Conservation (phyloP, 2,888 invertebrate species). For the Melitaea athalia region DNA sequence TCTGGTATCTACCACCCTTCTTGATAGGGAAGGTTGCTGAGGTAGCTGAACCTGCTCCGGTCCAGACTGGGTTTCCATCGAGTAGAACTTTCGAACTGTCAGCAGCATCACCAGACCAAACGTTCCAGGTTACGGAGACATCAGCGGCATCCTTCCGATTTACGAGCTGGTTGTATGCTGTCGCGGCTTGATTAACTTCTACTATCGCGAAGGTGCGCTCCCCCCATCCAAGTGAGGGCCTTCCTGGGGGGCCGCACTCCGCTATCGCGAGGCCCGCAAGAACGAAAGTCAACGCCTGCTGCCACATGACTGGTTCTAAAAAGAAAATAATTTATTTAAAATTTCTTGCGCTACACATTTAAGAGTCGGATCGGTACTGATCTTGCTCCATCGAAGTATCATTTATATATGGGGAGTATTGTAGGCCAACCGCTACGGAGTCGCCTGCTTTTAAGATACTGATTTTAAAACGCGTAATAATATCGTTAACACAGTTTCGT, state of each 20-base stretch:
- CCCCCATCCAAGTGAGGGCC: conserved; percentile 74
- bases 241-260: conserved; percentile 68
- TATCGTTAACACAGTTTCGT: conserved; percentile 73
- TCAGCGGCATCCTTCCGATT: conserved; percentile 68
- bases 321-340: conserved; percentile 55
- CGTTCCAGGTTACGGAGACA: conserved; percentile 76
- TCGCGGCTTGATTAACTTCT: conserved; percentile 77
- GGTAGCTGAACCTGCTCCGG: conserved; percentile 60
- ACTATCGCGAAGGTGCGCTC: conserved; percentile 74
- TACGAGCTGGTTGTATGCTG: conserved; percentile 77
- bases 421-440: conserved; percentile 78
- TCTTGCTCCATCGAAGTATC: conserved; percentile 60
- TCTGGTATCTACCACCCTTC: conserved; percentile 73
- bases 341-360: conserved; percentile 56
- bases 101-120: conserved; percentile 74
- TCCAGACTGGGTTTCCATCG: conserved; percentile 69
- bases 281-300: conserved; percentile 56
- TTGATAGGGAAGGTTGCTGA: conserved; percentile 73
- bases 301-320: conserved; percentile 72
- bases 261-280: conserved; percentile 56
- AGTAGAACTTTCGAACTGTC: conserved; percentile 64
- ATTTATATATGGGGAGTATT: conserved; percentile 73
- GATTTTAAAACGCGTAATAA: conserved; percentile 72
- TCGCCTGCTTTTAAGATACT: conserved; percentile 61
- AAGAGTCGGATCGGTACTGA: conserved; percentile 67